Evolutionary conservation across 1,140 invertebrate species (phyloP), one percentile per base, ranked within the genome.

Genomic region (Caerostris extrusa): DNA sequence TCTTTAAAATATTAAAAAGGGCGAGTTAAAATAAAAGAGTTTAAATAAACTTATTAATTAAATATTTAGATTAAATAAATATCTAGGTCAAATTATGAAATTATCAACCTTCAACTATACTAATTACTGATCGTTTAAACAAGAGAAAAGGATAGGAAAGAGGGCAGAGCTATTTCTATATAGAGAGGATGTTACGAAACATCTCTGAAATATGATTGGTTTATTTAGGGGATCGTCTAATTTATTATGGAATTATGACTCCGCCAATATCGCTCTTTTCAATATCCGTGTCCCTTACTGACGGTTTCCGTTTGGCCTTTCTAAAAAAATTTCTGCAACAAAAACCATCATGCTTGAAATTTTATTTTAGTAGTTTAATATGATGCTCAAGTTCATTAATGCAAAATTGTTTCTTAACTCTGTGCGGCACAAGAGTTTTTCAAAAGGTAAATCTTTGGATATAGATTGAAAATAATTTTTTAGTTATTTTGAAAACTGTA

Each of bases 381-480:
- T 88, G 86, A 67, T 88, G 58, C 86, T 57, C 58, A 88, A 88
- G 67, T 67, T 88, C 17, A 8, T 61, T 7, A 88, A 88, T n/a
- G 14, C 7, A 5, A 88, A 88, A 55, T 3, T 61, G 67, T 67
- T 88, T 88, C 67, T 88, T 5, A 64, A 58, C n/a, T 85, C 83
- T 3, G 83, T 90, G 17, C 67, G 88, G 19, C n/a, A 77, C 50
- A 69, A 90, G 12, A 90, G 88, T 90, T 57, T 55, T 71, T 14
- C 56, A 57, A 69, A 71, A 77, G 88, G 88, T 90, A 90, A 57
- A 7, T 56, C 19, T 71, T 77, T 71, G 12, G 71, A 55, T 71
- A 57, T 85, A 57, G 19, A 19, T 67, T 67, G 53, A 85, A 58
- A 10, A 53, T 10, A 81, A 7, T 3, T 5, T 2, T 81, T 50